Base-by-base conservation (phyloP, 2,113 vertebrate genomes). In the Equus przewalskii region DNA sequence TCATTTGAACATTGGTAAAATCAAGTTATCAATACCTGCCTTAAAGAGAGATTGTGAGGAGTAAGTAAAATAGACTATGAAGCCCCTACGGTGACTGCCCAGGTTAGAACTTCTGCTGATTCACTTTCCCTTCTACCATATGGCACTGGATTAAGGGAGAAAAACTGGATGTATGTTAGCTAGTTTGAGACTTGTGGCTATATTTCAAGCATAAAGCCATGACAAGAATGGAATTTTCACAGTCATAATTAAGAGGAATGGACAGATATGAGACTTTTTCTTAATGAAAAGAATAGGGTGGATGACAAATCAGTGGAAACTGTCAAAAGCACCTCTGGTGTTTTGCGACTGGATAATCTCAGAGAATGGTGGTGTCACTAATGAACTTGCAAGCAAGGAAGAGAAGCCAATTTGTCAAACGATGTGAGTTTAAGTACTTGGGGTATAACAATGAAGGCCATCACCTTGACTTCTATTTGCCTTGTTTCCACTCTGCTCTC, bases 1-100 rank as follows among this genome's bases (percentile, higher is more conserved):
- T 91, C 70, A 94, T 91, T 91, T 93, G 21, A 90, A 95, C 30
- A 83, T 19, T 60, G 21, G 4, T 62, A 91, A 80, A 91, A 86
- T 44, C 26, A 91, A 33, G 24, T 92, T 67, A 93, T 58, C 36
- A 58, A 58, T 69, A n/a, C 14, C 49, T 54, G 41, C 28, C 6
- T 79, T 49, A 33, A 83, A 94, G 22, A 76, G 14, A 91, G 12
- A 41, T 5, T 81, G 7, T 83, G 18, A 96, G 14, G 30, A 58
- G 46, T 70, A 58, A 92, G 18, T 33, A 65, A 92, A 22, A 80
- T 0, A 44, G 60, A 85, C 22, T 3, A 33, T 15, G 15, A 18
- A 44, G 18, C 56, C 24, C 21, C 30, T 26, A 75, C 2, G n/a
- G 11, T 14, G 6, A 70, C 6, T 36, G 30, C 18, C 41, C 54